Evolutionary conservation across 2,113 vertebrate genomes (phyloP).

Genomic region (Barnardius zonarius): DNA sequence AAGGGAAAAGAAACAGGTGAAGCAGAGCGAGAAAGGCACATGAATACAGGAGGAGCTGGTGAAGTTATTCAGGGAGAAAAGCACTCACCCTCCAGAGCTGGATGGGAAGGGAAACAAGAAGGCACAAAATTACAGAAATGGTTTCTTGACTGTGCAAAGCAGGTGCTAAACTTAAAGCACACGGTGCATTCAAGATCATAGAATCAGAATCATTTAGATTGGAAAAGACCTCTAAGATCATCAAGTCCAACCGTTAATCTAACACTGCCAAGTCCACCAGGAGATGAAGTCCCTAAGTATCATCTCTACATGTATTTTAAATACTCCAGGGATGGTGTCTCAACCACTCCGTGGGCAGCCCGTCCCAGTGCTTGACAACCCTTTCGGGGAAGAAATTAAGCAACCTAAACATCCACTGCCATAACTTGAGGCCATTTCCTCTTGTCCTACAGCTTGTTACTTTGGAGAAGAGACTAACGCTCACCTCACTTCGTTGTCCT

Average conservation of each 20-base stretch:
- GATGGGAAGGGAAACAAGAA: background rate
- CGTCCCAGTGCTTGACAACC: background rate
- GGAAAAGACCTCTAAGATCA: background rate
- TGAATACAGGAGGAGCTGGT: background rate
- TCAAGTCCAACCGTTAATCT: fast-evolving
- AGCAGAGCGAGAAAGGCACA: background rate
- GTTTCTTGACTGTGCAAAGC: background rate
- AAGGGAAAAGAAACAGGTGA: background rate
- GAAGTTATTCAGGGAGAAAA: background rate
- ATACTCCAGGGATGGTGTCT: background rate
- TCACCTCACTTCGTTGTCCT: fast-evolving
- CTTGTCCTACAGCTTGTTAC: background rate
- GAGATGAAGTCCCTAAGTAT: background rate
- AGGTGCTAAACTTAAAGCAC: background rate
- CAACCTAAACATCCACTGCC: background rate
- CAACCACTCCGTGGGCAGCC: background rate
- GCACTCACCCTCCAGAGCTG: background rate
- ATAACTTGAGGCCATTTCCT: background rate
- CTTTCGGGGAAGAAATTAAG: background rate
- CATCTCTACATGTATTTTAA: background rate
- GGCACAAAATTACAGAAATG: background rate
- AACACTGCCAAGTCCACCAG: background rate
- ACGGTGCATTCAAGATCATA: background rate
- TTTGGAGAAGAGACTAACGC: background rate
- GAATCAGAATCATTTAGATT: background rate